Conservation (phyloP, 1,140 invertebrate genomes). For the Thaumetopoea pityocampa region DNA sequence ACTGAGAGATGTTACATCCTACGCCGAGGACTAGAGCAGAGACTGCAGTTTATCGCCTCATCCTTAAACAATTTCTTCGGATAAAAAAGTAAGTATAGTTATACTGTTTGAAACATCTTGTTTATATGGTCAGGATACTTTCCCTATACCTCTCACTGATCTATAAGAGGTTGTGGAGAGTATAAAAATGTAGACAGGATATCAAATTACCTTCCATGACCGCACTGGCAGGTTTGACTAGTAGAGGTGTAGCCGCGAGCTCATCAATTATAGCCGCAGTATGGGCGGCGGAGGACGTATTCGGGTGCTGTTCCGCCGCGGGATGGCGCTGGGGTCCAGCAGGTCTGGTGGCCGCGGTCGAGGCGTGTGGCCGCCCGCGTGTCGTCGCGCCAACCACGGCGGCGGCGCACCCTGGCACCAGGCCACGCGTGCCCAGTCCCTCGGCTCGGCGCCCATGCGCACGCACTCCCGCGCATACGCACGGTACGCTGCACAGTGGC, state of each 20-base stretch:
- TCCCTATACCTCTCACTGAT: no score
- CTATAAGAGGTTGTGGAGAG: no score
- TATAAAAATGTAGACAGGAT: no score
- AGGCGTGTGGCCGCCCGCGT: conserved; percentile 24
- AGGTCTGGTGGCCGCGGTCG: conserved; percentile 31
- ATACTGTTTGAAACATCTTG: no score
- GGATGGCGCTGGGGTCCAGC: conserved; percentile 35
- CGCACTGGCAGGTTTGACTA: conserved; percentile 64
- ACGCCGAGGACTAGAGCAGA: no score
- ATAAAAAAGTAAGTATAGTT: no score
- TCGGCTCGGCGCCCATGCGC: conserved; percentile 82
- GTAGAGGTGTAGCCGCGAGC: conserved; percentile 40
- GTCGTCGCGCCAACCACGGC: conserved; percentile 39
- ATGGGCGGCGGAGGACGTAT: conserved; percentile 59
- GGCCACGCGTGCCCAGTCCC: conserved; percentile 80
- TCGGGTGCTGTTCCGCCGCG: conserved; percentile 44
- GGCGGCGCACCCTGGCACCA: conserved; percentile 72
- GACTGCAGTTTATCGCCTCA: no score
- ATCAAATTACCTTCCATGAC: conserved; percentile 46
- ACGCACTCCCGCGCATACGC: conserved; percentile 92
- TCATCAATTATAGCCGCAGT: conserved; percentile 43
- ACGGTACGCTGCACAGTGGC: conserved; percentile 92
- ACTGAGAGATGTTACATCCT: no score
- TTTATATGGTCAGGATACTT: no score
- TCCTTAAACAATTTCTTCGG: no score